Percentiles rank a stretch among this genome's conserved stretches.
Evolutionary conservation across 2,888 invertebrate genomes (phyloP).

Genomic region (Zootermopsis nevadensis): DNA sequence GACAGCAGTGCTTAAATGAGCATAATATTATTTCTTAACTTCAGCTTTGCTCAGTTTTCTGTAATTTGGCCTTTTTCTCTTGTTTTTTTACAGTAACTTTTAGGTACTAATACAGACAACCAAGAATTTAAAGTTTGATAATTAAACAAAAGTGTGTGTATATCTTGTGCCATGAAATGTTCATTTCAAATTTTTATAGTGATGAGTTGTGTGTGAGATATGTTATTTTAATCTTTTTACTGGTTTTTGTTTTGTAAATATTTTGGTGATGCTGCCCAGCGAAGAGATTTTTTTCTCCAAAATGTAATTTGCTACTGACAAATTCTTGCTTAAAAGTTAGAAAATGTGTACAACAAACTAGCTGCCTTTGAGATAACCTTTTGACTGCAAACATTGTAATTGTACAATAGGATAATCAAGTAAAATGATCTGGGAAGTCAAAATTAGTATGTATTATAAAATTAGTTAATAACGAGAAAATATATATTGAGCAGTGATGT

Average conservation of each 20-base stretch:
- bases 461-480: not conserved
- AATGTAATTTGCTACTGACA: not conserved
- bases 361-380: slow-evolving; percentile 12
- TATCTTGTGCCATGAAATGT: slow-evolving; percentile 6
- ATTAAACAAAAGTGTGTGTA: not conserved
- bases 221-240: not conserved
- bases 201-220: not conserved
- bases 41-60: slow-evolving; percentile 1
- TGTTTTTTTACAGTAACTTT: not conserved
- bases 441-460: not conserved
- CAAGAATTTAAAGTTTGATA: not conserved
- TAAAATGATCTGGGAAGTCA: not conserved
- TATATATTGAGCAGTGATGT: slow-evolving; percentile 23
- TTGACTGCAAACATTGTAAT: slow-evolving; percentile 6
- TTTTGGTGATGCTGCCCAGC: not conserved
- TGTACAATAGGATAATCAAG: not conserved
- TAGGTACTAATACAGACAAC: not conserved
- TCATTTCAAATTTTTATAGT: not conserved
- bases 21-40: not conserved
- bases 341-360: not conserved
- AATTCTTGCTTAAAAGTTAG: not conserved
- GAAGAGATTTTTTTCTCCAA: not conserved
- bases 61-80: not conserved
- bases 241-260: not conserved
- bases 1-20: not conserved